Conservation (phyloP, 2,797 vertebrate genomes). For the Sebastes goodei region DNA sequence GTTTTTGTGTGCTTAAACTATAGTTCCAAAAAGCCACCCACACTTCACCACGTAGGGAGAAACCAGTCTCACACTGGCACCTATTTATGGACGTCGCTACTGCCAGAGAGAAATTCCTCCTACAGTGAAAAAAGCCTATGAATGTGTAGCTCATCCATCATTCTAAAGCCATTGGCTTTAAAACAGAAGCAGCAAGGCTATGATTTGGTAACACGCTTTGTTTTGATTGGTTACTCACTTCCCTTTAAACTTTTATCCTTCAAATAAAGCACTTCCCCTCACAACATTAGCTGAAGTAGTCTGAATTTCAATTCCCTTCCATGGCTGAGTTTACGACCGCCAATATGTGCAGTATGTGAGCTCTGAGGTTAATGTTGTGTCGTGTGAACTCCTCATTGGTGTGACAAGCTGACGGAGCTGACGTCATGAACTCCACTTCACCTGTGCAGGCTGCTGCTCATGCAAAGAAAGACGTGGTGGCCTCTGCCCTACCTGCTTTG, state of each 20-base stretch:
- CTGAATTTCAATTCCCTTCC: background rate
- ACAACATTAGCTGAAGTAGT: slow-evolving; percentile 25
- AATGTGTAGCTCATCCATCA: slow-evolving; percentile 80
- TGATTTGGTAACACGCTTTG: slow-evolving; percentile 74
- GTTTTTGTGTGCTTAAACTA: slow-evolving; percentile 69
- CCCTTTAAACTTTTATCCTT: slow-evolving; percentile 49
- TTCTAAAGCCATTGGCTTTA: slow-evolving; percentile 75
- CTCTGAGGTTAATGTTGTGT: background rate
- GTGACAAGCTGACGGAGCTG: slow-evolving; percentile 28
- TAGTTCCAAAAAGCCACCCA: slow-evolving; percentile 81
- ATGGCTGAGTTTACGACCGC: slow-evolving; percentile 12
- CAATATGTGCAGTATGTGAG: slow-evolving; percentile 24
- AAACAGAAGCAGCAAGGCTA: slow-evolving; percentile 74
- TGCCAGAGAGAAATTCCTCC: slow-evolving; percentile 81
- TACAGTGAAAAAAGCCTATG: slow-evolving; percentile 65
- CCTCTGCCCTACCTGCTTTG: slow-evolving; percentile 62
- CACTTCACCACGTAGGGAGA: slow-evolving; percentile 73
- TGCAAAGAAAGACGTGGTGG: slow-evolving; percentile 44
- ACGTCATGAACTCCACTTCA: slow-evolving; percentile 76
- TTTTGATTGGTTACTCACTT: slow-evolving; percentile 67
- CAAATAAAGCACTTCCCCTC: slow-evolving; percentile 35
- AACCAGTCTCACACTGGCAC: slow-evolving; percentile 81
- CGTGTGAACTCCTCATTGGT: slow-evolving; percentile 45
- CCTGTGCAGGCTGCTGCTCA: slow-evolving; percentile 49
- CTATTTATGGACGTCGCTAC: slow-evolving; percentile 83